A percentile compares a stretch with the other conserved stretches of the same genome.
phyloP scores from a whole-genome alignment of 1,140 invertebrate genomes.

The Drosophila varians region DNA sequence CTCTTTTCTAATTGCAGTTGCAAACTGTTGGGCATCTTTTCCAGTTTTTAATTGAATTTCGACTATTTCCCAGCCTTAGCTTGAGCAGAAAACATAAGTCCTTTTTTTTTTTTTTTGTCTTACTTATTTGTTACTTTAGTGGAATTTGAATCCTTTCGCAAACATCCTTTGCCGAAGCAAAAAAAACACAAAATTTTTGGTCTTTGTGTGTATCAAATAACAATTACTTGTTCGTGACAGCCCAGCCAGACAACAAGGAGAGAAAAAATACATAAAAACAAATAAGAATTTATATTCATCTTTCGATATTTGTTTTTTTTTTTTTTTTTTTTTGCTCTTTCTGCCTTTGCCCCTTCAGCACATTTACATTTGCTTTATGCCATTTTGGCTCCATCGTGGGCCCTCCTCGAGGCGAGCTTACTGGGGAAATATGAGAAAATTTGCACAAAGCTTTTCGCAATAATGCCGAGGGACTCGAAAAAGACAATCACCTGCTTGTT shows the following conservation, averaged over 20 bases:
- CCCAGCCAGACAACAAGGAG: neutral
- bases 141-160: slow-evolving; percentile 4
- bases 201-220: slow-evolving; percentile 45
- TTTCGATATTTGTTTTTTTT: neutral
- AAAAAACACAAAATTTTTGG: slow-evolving; percentile 31
- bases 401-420: slow-evolving; percentile 23
- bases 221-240: slow-evolving; percentile 16
- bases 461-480: slow-evolving; percentile 37
- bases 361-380: slow-evolving; percentile 44
- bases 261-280: slow-evolving; percentile 16
- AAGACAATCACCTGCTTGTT: slow-evolving; percentile 44
- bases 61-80: slow-evolving; percentile 8
- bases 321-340: too few species aligned
- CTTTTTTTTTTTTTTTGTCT: neutral
- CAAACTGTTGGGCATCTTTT: slow-evolving; percentile 32
- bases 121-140: neutral
- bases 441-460: slow-evolving; percentile 47
- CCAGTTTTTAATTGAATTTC: slow-evolving; percentile 50
- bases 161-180: too few species aligned
- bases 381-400: slow-evolving; percentile 17
- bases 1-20: slow-evolving; percentile 38
- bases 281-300: slow-evolving; percentile 27
- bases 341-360: slow-evolving; percentile 10
- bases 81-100: neutral
- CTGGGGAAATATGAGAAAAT: slow-evolving; percentile 45